Percentiles rank a stretch among this genome's conserved stretches.
These are phyloP conservation scores for Helostoma temminkii DNA, from an alignment of 2,797 vertebrate species.

Conservation along the genomic window DNA sequence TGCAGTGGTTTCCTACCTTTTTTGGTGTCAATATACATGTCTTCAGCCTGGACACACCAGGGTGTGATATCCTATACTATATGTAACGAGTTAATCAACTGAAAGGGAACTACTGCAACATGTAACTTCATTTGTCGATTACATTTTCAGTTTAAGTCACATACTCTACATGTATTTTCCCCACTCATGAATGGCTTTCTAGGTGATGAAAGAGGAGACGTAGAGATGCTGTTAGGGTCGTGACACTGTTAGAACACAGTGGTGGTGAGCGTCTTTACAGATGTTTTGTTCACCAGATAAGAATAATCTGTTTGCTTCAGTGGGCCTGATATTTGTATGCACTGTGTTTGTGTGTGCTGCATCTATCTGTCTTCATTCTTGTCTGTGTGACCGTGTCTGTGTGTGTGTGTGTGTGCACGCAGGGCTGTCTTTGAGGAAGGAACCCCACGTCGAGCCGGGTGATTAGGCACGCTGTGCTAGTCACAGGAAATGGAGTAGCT, in stretches of 20 bases:
- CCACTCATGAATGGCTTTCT: conserved; percentile 17
- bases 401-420: conserved; percentile 23
- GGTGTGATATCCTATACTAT: no score
- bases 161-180: neutral
- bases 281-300: conserved; percentile 82
- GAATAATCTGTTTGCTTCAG: conserved; percentile 87
- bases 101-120: no score
- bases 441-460: conserved; percentile 67
- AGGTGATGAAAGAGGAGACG: conserved; percentile 54
- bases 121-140: neutral
- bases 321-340: conserved; percentile 68
- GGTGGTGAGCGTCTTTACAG: conserved; percentile 61
- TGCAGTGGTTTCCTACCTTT: no score
- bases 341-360: conserved; percentile 24
- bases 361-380: conserved; percentile 42
- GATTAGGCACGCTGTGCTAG: conserved; percentile 90
- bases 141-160: conserved; percentile 5
- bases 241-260: conserved; percentile 58
- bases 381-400: conserved; percentile 2
- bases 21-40: no score
- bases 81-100: no score
- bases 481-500: conserved; percentile 88
- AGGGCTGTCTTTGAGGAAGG: conserved; percentile 59
- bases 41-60: no score
- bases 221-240: conserved; percentile 48